Percentiles rank a stretch among this genome's conserved stretches.
phyloP scores from a whole-genome alignment of 2,888 invertebrate species.

The Xanthorhoe spadicearia region DNA sequence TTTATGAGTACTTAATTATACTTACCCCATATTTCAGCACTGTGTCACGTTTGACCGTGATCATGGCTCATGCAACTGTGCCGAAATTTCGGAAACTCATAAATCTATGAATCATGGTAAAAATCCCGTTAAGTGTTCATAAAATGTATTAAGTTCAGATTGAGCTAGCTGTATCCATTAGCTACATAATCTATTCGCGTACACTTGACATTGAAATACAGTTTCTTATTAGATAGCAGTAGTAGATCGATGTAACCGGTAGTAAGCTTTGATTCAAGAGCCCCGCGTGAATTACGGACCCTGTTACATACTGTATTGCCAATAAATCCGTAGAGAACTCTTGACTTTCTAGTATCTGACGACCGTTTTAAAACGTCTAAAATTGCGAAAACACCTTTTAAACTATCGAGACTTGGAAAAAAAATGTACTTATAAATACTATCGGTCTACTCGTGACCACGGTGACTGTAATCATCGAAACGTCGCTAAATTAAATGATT shows the following conservation, averaged over 20 bases:
- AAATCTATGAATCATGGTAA: too few species aligned
- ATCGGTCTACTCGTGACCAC: too few species aligned
- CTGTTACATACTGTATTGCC: slow-evolving; percentile 10
- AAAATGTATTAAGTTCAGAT: neutral
- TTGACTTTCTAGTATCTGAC: neutral
- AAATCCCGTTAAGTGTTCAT: too few species aligned
- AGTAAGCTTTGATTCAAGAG: slow-evolving; percentile 24
- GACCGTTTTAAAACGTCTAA: neutral
- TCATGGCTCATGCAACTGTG: too few species aligned
- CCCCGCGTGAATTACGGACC: slow-evolving; percentile 20
- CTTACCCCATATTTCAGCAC: too few species aligned
- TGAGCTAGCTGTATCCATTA: slow-evolving; percentile 7
- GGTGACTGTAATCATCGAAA: too few species aligned
- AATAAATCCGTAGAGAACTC: slow-evolving; percentile 6
- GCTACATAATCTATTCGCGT: slow-evolving; percentile 31
- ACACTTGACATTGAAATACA: slow-evolving; percentile 45
- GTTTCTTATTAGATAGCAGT: slow-evolving; percentile 39
- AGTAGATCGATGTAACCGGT: slow-evolving; percentile 40
- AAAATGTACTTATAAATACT: too few species aligned
- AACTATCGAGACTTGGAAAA: too few species aligned
- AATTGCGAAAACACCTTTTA: neutral
- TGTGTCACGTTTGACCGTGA: too few species aligned
- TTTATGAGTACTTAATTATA: too few species aligned
- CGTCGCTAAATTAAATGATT: too few species aligned
- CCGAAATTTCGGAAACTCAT: too few species aligned